phyloP scores from a whole-genome alignment of 2,888 invertebrate species.

The Frankliniella intonsa region DNA sequence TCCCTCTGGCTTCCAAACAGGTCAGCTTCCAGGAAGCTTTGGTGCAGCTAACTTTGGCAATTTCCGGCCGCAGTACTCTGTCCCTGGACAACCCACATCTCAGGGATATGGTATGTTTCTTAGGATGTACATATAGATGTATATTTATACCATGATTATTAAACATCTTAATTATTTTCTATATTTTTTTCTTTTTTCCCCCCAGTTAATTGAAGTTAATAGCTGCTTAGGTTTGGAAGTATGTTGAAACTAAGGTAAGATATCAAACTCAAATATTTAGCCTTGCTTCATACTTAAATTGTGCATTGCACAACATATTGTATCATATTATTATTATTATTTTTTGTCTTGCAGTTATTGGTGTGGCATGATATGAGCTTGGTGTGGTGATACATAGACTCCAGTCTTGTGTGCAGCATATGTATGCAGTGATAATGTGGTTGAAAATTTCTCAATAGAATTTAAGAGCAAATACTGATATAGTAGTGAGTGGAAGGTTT shows the following conservation, averaged over 20 bases:
- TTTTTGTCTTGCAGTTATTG: not conserved
- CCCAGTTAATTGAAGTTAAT: not conserved
- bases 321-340: not conserved
- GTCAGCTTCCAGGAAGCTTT: conserved; percentile 64
- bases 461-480: conserved; percentile 13
- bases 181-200: not conserved
- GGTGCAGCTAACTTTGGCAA: conserved; percentile 78
- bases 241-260: conserved; percentile 16
- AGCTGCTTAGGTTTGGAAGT: conserved; percentile 11
- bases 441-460: conserved; percentile 18
- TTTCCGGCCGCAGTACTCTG: conserved; percentile 84
- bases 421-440: conserved; percentile 15
- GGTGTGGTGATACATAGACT: not conserved
- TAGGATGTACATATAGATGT: not conserved
- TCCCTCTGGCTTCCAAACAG: conserved; percentile 73
- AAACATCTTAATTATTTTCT: not conserved
- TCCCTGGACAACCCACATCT: conserved; percentile 53
- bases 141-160: not conserved
- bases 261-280: not conserved
- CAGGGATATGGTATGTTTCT: conserved; percentile 12
- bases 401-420: conserved; percentile 19
- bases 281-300: not conserved
- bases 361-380: not conserved
- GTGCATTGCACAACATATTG: not conserved
- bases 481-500: conserved; percentile 6